Evolutionary conservation across 2,797 vertebrate species (phyloP), one percentile per base, ranked within the genome.

Genomic region (Hoplostethus mediterraneus): DNA sequence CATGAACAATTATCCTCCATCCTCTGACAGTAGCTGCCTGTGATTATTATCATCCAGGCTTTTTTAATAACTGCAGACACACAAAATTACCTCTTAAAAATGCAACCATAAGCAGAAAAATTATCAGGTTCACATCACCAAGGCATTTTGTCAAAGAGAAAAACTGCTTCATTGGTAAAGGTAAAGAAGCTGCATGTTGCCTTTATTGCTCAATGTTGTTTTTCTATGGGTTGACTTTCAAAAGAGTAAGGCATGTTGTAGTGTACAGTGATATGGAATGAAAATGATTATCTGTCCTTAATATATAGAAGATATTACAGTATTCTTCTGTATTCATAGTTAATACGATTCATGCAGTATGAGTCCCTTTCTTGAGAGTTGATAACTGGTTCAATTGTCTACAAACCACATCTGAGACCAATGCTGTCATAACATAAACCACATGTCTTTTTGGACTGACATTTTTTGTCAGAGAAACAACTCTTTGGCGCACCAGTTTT

Each of bases 361-460:
- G 72, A 52, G 65, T 87, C 77, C 81, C 75, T 65, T 73, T 86
- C 77, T 70, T 73, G 25, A 77, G 73, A 77, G 72, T 77, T 86
- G 79, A 75, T 75, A 90, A 81, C 78, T 71, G 80, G 45, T 71
- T 67, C 70, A 74, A 60, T 81, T 83, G 70, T 83, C 73, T 76
- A 78, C 80, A 83, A 79, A 80, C 71, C 75, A 63, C 64, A 61
- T 88, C 80, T 82, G 81, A 65, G 72, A 79, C 81, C 80, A 71
- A 47, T 76, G 76, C 52, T 85, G 83, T 89, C 84, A 81, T 89
- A 91, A 91, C 88, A 82, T 73, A 63, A 89, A 87, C 77, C 90
- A 92, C 87, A 93, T 90, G 90, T 76, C 71, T 73, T 71, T 61
- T 73, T 13, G 69, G 58, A 63, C 73, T 66, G 47, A 44, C 38